Evolutionary conservation across 2,113 vertebrate species (phyloP).

Genomic region (Ptychochromis oligacanthus): DNA sequence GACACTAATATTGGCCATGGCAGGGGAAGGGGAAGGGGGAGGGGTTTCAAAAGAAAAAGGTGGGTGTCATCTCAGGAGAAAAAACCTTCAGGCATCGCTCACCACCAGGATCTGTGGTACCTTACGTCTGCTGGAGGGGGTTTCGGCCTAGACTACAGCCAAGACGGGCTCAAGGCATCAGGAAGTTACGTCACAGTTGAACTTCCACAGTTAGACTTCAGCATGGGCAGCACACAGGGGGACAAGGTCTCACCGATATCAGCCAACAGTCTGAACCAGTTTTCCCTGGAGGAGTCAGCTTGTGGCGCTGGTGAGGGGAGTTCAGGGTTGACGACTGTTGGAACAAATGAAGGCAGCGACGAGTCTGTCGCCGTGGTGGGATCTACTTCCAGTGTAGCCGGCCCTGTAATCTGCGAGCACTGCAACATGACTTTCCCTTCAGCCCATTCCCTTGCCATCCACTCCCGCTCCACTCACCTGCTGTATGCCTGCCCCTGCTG

Average conservation of each 20-base stretch:
- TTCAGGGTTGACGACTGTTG: constrained; percentile 56
- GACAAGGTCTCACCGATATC: constrained; percentile 44
- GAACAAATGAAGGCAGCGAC: constrained; percentile 71
- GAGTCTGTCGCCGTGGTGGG: constrained; percentile 79
- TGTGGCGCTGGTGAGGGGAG: constrained; percentile 63
- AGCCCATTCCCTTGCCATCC: constrained; percentile 85
- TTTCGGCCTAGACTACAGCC: constrained; percentile 71
- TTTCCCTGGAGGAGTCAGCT: constrained; percentile 61
- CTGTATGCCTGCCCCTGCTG: constrained; percentile 92
- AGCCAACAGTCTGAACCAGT: constrained; percentile 57
- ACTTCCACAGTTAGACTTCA: constrained; percentile 63
- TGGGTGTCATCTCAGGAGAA: constrained; percentile 70
- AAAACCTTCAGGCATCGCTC: constrained; percentile 41
- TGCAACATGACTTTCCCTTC: constrained; percentile 89
- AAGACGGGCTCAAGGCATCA: constrained; percentile 66
- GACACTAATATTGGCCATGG: constrained; percentile 64
- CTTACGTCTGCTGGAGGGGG: constrained; percentile 63
- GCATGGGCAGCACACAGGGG: constrained; percentile 47
- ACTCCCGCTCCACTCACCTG: constrained; percentile 88
- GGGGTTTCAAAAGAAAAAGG: constrained; percentile 76
- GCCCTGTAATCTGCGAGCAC: constrained; percentile 84
- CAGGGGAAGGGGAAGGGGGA: constrained; percentile 65
- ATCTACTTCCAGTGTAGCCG: constrained; percentile 77
- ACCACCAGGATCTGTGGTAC: constrained; percentile 76
- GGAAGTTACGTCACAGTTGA: constrained; percentile 56